Percentiles rank a stretch among this genome's conserved stretches.
Evolutionary conservation across 2,888 invertebrate species (phyloP).

Genomic region (Mayetiola destructor): DNA sequence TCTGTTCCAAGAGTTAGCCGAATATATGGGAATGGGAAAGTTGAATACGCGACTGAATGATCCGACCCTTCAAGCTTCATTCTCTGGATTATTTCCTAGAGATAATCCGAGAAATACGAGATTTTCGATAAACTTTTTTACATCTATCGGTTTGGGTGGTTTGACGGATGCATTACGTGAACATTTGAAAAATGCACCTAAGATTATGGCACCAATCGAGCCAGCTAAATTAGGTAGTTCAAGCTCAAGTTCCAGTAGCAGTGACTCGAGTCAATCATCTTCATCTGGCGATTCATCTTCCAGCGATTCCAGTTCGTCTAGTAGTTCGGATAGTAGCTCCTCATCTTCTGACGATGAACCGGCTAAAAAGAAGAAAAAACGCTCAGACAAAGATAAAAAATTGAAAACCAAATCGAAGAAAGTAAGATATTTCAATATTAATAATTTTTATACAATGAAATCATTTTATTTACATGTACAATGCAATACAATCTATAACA

Average conservation of each 20-base stretch:
- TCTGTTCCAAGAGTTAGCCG: constrained; percentile 88
- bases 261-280: constrained; percentile 22
- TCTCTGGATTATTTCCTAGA: constrained; percentile 84
- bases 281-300: constrained; percentile 22
- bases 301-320: constrained; percentile 27
- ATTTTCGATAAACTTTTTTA: constrained; percentile 96
- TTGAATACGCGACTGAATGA: constrained; percentile 83
- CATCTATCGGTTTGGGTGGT: constrained; percentile 91
- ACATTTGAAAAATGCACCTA: constrained; percentile 52
- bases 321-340: constrained; percentile 20
- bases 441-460: background rate
- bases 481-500: too few relatives aligned
- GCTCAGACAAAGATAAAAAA: constrained; percentile 15
- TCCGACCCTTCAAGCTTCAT: constrained; percentile 67
- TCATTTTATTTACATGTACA: too few relatives aligned
- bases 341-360: constrained; percentile 21
- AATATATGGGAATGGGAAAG: constrained; percentile 89
- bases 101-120: constrained; percentile 93
- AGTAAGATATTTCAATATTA: constrained; percentile 11
- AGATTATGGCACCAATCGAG: constrained; percentile 28
- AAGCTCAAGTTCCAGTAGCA: constrained; percentile 25
- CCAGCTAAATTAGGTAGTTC: constrained; percentile 26
- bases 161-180: constrained; percentile 85
- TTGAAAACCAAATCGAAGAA: constrained; percentile 14
- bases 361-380: constrained; percentile 17